These are phyloP conservation scores for Tillus elongatus DNA, from an alignment of 2,888 invertebrate species.

Conservation along the genomic window DNA sequence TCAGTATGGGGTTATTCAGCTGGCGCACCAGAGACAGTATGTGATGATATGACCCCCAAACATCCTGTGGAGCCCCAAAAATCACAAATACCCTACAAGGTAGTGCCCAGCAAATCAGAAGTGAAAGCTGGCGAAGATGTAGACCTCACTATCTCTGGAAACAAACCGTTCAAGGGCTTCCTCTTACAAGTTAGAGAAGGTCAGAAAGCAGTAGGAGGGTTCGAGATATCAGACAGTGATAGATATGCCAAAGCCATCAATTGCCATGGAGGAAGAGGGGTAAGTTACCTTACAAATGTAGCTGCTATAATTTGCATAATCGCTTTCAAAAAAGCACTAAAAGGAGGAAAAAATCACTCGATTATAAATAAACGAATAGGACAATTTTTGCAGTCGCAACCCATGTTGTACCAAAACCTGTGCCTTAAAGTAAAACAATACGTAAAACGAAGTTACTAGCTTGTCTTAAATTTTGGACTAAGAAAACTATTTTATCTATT, in stretches of 20 bases:
- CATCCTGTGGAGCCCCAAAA: slow-evolving; percentile 54
- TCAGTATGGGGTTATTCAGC: slow-evolving; percentile 45
- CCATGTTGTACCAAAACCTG: too few species aligned
- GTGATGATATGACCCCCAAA: slow-evolving; percentile 58
- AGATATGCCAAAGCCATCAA: slow-evolving; percentile 46
- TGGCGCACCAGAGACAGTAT: slow-evolving; percentile 56
- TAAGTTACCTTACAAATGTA: slow-evolving; percentile 40
- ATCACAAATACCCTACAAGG: slow-evolving; percentile 49
- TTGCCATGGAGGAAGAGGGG: slow-evolving; percentile 46
- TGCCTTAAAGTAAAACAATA: too few species aligned
- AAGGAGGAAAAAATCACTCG: too few species aligned
- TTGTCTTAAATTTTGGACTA: too few species aligned
- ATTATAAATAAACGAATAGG: too few species aligned
- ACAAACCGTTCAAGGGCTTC: slow-evolving; percentile 51
- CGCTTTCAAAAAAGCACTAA: too few species aligned
- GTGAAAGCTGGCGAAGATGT: slow-evolving; percentile 44
- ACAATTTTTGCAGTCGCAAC: too few species aligned
- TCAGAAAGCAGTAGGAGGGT: slow-evolving; percentile 53
- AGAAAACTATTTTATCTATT: too few species aligned
- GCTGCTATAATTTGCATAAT: too few species aligned
- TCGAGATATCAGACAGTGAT: slow-evolving; percentile 47
- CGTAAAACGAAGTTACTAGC: too few species aligned
- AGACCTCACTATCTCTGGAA: slow-evolving; percentile 48
- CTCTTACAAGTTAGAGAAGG: slow-evolving; percentile 56
- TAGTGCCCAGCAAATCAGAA: slow-evolving; percentile 29